phyloP scores from a whole-genome alignment of 1,140 invertebrate genomes.

The Drosophila parvula region DNA sequence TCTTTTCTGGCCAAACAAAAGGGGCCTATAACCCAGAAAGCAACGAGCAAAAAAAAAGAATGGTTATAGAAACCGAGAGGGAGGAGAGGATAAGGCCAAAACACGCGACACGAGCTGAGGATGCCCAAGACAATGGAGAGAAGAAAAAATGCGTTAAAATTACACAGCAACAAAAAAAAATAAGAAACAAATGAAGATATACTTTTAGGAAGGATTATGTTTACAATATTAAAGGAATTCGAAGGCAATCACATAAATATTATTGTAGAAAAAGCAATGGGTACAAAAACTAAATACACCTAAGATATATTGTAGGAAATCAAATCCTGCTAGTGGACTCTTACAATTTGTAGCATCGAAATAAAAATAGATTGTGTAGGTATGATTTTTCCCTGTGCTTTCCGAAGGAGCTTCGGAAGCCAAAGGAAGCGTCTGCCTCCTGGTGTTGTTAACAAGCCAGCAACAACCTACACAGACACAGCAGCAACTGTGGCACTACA shows the following conservation, averaged over 20 bases:
- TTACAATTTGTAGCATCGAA: too few species aligned
- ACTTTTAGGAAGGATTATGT: not conserved
- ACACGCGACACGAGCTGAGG: slow-evolving; percentile 19
- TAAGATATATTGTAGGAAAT: too few species aligned
- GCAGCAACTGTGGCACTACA: slow-evolving; percentile 6
- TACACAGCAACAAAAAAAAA: slow-evolving; percentile 8
- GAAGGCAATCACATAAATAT: too few species aligned
- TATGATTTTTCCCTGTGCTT: not conserved
- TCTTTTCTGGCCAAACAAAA: slow-evolving; percentile 52
- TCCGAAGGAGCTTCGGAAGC: slow-evolving; percentile 40
- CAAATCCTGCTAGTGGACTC: too few species aligned
- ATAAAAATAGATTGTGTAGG: too few species aligned
- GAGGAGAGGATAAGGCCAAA: slow-evolving; percentile 9
- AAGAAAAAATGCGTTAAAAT: slow-evolving; percentile 28
- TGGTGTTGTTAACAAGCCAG: slow-evolving; percentile 72
- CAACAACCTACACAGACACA: slow-evolving; percentile 23
- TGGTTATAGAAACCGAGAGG: slow-evolving; percentile 18
- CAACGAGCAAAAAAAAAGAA: slow-evolving; percentile 50
- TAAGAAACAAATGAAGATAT: not conserved
- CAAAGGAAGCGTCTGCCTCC: slow-evolving; percentile 54
- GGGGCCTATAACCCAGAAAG: slow-evolving; percentile 53
- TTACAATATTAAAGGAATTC: too few species aligned
- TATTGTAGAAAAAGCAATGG: too few species aligned
- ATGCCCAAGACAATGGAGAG: slow-evolving; percentile 25
- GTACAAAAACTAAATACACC: too few species aligned